phyloP scores from a whole-genome alignment of 53 echinoderm and acorn worm genomes.

The Glandiceps talaboti region DNA sequence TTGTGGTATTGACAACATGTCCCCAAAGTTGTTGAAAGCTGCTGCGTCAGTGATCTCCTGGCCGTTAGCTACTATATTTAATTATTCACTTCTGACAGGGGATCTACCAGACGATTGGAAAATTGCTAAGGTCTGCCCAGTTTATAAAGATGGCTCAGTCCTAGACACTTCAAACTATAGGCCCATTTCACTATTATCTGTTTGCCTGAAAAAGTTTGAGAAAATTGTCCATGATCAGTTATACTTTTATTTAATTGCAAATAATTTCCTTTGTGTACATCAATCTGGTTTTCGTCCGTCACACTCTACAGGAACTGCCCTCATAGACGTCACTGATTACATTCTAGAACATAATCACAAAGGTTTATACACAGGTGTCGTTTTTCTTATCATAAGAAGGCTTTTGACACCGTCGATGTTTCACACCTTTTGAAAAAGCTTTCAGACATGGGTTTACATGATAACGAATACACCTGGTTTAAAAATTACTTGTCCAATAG shows the following conservation, averaged over 20 bases:
- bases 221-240: background rate
- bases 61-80: background rate
- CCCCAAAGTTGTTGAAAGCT: background rate
- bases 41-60: background rate
- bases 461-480: background rate
- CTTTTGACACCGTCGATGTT: background rate
- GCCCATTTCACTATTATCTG: background rate
- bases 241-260: background rate
- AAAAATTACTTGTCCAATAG: background rate
- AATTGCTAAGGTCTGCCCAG: background rate
- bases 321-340: background rate
- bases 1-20: background rate
- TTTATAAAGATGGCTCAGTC: background rate
- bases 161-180: background rate
- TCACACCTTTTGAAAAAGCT: background rate
- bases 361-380: background rate
- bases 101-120: background rate
- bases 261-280: background rate
- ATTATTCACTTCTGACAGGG: background rate
- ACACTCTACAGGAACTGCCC: background rate
- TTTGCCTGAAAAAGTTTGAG: background rate
- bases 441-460: background rate
- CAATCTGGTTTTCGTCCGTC: background rate
- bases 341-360: background rate
- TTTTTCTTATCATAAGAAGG: background rate